Conservation (phyloP, 1,140 invertebrate species). For the Atta texana region DNA sequence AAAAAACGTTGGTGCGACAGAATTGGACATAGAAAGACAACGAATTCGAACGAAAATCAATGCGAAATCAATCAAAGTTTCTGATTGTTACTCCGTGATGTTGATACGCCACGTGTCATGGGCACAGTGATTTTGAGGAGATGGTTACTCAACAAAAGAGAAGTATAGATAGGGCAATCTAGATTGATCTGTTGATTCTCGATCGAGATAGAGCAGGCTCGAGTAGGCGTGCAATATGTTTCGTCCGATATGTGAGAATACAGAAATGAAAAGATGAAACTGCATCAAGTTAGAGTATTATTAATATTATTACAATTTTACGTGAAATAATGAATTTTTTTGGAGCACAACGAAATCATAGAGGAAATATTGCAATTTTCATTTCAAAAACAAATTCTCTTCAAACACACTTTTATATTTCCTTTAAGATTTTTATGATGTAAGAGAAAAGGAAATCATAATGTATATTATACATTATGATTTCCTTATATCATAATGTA, state of each 20-base stretch:
- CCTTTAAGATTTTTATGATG: not conserved
- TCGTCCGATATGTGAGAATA: not conserved
- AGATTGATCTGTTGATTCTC: slow-evolving; percentile 44
- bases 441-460: not conserved
- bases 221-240: slow-evolving; percentile 11
- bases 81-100: slow-evolving; percentile 79
- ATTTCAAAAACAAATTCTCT: not conserved
- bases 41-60: slow-evolving; percentile 33
- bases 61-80: slow-evolving; percentile 81
- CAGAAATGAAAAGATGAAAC: not conserved
- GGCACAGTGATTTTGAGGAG: slow-evolving; percentile 41
- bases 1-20: slow-evolving; percentile 17
- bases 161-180: slow-evolving; percentile 50
- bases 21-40: not conserved
- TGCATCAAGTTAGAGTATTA: not conserved
- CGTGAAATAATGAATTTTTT: not conserved
- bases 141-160: slow-evolving; percentile 49
- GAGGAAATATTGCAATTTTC: not conserved
- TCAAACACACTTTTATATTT: not conserved
- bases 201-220: slow-evolving; percentile 50
- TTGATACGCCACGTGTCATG: slow-evolving; percentile 76
- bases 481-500: too few relatives aligned
- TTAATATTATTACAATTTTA: not conserved
- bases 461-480: too few relatives aligned
- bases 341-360: not conserved